Conservation (phyloP, 2,888 invertebrate genomes). For the Nomada lathburiana region DNA sequence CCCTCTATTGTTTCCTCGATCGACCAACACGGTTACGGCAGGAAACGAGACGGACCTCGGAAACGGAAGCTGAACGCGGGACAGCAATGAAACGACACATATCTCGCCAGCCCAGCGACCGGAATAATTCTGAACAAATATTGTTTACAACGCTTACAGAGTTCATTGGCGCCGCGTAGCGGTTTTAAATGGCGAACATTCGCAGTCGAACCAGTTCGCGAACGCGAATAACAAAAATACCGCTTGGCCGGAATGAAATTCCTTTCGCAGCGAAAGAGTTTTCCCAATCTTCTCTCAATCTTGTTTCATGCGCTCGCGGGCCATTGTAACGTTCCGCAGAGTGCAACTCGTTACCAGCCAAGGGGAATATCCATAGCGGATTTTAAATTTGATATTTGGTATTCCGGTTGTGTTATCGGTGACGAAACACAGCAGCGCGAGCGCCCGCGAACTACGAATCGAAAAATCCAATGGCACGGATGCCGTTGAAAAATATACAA, state of each 20-base stretch:
- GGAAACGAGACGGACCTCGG: constrained; percentile 5
- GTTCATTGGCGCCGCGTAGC: constrained; percentile 34
- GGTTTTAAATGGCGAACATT: constrained; percentile 39
- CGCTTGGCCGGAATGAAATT: constrained; percentile 37
- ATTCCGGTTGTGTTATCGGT: constrained; percentile 76
- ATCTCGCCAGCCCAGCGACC: constrained; percentile 9
- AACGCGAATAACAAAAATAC: constrained; percentile 29
- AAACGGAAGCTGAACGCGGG: constrained; percentile 9
- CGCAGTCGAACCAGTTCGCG: neutral
- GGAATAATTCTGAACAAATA: constrained; percentile 50
- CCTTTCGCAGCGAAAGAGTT: constrained; percentile 22
- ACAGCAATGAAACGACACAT: constrained; percentile 15
- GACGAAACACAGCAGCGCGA: constrained; percentile 35
- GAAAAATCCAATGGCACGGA: neutral
- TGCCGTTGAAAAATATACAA: neutral
- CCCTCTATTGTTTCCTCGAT: no score
- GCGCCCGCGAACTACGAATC: neutral
- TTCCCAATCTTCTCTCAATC: constrained; percentile 9
- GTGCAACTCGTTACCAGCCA: constrained; percentile 46
- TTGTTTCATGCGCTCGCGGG: constrained; percentile 13
- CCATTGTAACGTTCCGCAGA: constrained; percentile 48
- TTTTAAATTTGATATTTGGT: constrained; percentile 64
- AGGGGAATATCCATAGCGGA: constrained; percentile 26
- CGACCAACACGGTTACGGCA: neutral
- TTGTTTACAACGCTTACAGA: constrained; percentile 52